These are phyloP conservation scores for Helleia helle DNA, from an alignment of 2,888 invertebrate species.

Conservation along the genomic window DNA sequence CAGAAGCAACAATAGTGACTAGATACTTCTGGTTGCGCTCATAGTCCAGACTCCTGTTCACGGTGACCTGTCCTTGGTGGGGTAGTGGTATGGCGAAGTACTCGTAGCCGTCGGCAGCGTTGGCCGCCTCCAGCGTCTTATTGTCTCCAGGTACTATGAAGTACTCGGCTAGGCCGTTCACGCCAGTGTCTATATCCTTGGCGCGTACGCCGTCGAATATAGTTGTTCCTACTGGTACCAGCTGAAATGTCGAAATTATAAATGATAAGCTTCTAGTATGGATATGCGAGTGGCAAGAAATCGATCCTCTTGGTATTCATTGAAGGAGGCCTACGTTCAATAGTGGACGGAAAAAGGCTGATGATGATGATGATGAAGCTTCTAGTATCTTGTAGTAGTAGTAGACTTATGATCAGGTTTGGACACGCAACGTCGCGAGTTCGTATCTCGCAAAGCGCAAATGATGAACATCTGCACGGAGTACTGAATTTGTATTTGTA, in stretches of 20 bases:
- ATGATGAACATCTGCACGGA: too few species aligned
- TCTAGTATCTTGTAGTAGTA: too few species aligned
- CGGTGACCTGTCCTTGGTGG: slow-evolving; percentile 91
- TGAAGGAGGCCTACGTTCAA: too few species aligned
- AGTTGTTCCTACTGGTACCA: slow-evolving; percentile 89
- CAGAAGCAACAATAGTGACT: slow-evolving; percentile 90
- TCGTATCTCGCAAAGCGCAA: too few species aligned
- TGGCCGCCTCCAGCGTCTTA: slow-evolving; percentile 50
- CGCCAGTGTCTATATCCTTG: slow-evolving; percentile 88
- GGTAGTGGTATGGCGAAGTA: slow-evolving; percentile 90
- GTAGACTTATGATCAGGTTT: too few species aligned
- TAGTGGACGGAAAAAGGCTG: too few species aligned
- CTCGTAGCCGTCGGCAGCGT: slow-evolving; percentile 84
- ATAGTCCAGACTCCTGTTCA: slow-evolving; percentile 89
- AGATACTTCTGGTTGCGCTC: slow-evolving; percentile 90
- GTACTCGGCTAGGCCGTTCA: slow-evolving; percentile 91
- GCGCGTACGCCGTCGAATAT: slow-evolving; percentile 88
- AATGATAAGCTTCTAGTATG: too few species aligned
- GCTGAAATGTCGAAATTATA: slow-evolving; percentile 69
- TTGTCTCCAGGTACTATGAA: slow-evolving; percentile 81
- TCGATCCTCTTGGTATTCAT: too few species aligned
- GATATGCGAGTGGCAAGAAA: too few species aligned
- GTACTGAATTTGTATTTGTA: too few species aligned
- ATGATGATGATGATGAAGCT: too few species aligned
- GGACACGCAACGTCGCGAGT: too few species aligned